Conservation (phyloP, 1,140 invertebrate genomes). For the Ladona fulva region DNA sequence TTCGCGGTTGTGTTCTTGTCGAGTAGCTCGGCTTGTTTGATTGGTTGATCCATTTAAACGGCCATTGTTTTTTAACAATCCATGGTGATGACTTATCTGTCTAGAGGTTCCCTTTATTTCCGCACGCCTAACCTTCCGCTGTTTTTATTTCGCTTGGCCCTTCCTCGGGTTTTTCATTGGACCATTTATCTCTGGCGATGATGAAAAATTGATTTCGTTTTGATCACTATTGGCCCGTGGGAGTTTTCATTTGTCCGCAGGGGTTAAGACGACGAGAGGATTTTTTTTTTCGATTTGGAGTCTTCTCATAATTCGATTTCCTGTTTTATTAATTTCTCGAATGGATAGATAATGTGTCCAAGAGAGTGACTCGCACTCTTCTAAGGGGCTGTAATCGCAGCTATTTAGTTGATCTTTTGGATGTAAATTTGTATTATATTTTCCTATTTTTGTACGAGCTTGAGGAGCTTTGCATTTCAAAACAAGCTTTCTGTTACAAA, state of each 20-base stretch:
- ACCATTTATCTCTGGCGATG: neutral
- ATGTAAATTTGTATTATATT: no score
- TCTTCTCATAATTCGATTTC: no score
- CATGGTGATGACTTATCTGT: neutral
- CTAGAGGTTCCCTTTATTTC: neutral
- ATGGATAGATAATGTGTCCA: no score
- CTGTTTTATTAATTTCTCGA: no score
- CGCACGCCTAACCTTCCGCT: neutral
- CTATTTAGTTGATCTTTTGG: no score
- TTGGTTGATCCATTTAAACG: neutral
- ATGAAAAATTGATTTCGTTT: neutral
- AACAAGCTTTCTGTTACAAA: no score
- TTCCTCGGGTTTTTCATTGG: neutral
- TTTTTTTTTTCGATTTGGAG: no score
- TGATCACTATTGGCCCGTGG: neutral
- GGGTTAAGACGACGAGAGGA: no score
- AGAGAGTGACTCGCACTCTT: no score
- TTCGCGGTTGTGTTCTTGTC: slow-evolving; percentile 2
- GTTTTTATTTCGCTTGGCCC: neutral
- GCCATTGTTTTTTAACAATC: neutral
- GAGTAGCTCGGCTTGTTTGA: neutral
- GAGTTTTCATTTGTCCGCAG: neutral
- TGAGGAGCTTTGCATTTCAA: no score
- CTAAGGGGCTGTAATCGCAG: no score
- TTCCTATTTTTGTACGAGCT: no score